Percentiles rank a stretch among this genome's conserved stretches.
These are phyloP conservation scores for Heloderma charlesbogerti DNA, from an alignment of 2,113 vertebrate genomes.

Conservation along the genomic window DNA sequence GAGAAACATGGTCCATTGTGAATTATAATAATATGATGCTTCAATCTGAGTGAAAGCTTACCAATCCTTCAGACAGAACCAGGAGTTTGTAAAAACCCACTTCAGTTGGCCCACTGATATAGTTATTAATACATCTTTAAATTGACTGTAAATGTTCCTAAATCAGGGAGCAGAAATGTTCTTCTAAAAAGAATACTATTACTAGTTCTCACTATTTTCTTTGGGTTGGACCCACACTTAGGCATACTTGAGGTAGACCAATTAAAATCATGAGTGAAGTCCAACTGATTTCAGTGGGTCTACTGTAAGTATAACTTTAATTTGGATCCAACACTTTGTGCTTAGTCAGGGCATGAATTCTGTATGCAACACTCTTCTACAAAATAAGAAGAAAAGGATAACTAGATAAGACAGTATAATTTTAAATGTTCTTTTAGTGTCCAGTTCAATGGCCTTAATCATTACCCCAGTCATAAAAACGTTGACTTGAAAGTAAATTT, in stretches of 20 bases:
- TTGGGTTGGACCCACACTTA: no score
- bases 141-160: slow-evolving; percentile 33
- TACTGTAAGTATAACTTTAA: neutral
- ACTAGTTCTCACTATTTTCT: neutral
- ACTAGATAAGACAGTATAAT: neutral
- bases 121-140: slow-evolving; percentile 43
- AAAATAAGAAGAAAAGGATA: neutral
- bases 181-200: neutral
- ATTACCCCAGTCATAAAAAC: neutral
- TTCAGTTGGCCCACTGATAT: slow-evolving; percentile 42
- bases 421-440: slow-evolving; percentile 11
- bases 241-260: no score
- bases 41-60: slow-evolving; percentile 61
- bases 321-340: neutral
- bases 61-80: slow-evolving; percentile 60
- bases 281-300: neutral
- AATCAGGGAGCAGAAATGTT: neutral
- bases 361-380: neutral
- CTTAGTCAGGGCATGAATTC: neutral
- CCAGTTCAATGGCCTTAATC: neutral
- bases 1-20: slow-evolving; percentile 62
- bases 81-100: slow-evolving; percentile 49
- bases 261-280: neutral
- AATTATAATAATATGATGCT: slow-evolving; percentile 55
- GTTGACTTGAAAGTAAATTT: neutral